A percentile compares a stretch with the other conserved stretches of the same genome.
phyloP scores from a whole-genome alignment of 2,888 invertebrate species.

The Melieria crassipennis region DNA sequence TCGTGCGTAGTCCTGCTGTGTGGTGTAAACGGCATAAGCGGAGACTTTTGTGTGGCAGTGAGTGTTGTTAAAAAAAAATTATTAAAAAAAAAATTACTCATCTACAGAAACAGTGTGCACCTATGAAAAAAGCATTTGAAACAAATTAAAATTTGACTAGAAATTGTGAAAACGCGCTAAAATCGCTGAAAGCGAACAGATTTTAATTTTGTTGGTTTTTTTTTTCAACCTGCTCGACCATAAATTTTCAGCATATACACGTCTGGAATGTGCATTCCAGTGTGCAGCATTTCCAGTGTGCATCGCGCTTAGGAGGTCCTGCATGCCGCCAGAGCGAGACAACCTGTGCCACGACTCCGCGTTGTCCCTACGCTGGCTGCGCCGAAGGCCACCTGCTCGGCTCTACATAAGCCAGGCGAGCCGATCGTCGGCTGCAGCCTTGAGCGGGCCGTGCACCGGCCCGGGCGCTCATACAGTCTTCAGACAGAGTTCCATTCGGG shows the following conservation, averaged over 20 bases:
- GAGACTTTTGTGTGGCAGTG: constrained; percentile 25
- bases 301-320: too few relatives aligned
- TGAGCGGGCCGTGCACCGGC: neutral
- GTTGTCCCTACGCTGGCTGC: too few relatives aligned
- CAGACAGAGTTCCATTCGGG: constrained; percentile 65
- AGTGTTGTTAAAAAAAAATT: constrained; percentile 20
- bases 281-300: too few relatives aligned
- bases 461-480: constrained; percentile 54
- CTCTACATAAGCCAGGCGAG: neutral
- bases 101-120: neutral
- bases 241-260: too few relatives aligned
- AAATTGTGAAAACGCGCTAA: too few relatives aligned
- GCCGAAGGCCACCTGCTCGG: neutral
- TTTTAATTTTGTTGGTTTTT: too few relatives aligned
- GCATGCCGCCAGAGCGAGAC: too few relatives aligned
- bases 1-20: constrained; percentile 64
- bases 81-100: constrained; percentile 3
- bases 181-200: too few relatives aligned
- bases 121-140: neutral
- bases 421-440: constrained; percentile 48
- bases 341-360: too few relatives aligned
- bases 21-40: constrained; percentile 49
- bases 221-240: too few relatives aligned
- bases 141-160: neutral
- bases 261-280: too few relatives aligned